A percentile compares a stretch with the other conserved stretches of the same genome.
These are phyloP conservation scores for Conomelus anceps DNA, from an alignment of 2,888 invertebrate genomes.

Conservation along the genomic window DNA sequence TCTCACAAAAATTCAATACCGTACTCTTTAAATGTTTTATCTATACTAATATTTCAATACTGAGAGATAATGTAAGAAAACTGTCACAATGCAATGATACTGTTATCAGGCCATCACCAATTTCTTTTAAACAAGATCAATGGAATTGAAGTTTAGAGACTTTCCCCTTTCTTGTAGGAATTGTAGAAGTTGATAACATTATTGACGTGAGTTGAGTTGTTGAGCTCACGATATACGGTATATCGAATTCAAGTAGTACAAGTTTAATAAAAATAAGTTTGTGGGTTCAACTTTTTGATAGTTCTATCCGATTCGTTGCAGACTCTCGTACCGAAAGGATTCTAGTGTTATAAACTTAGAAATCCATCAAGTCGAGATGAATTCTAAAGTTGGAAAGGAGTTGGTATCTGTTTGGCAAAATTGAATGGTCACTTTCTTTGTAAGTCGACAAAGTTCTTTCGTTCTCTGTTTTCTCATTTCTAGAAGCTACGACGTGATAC, in stretches of 20 bases:
- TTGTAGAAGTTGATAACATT: neutral
- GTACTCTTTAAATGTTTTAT: no score
- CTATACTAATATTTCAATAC: no score
- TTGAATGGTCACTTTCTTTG: neutral
- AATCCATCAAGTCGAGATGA: neutral
- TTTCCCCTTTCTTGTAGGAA: neutral
- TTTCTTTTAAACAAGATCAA: no score
- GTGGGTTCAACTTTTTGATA: neutral
- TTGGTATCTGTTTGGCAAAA: neutral
- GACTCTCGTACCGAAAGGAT: no score
- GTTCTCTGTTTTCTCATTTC: neutral
- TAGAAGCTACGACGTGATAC: neutral
- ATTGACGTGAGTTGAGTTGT: neutral
- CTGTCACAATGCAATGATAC: no score
- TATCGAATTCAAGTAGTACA: no score
- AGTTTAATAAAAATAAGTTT: neutral
- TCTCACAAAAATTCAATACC: no score
- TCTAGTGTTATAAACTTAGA: neutral
- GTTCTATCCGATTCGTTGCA: neutral
- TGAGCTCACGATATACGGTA: no score
- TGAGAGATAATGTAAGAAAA: no score
- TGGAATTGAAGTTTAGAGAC: no score
- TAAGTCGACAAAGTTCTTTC: neutral
- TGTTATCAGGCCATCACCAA: no score
- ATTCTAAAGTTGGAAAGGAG: neutral